A percentile compares a stretch with the other conserved stretches of the same genome.
phyloP scores from a whole-genome alignment of 2,113 vertebrate genomes.

The Grammomys dolichurus region DNA sequence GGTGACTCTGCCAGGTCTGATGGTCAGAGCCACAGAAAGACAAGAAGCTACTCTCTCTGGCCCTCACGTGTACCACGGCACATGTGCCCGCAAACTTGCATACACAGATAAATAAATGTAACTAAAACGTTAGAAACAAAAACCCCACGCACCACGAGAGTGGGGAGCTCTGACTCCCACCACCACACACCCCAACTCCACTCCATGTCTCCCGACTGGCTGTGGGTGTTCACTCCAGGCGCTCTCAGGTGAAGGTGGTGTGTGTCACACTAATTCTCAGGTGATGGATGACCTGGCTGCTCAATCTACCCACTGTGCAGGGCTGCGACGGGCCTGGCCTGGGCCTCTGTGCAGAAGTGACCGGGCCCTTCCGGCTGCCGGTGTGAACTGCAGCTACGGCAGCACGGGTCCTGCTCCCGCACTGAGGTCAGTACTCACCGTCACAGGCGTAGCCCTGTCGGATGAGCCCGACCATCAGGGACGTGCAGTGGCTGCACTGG shows the following conservation, averaged over 20 bases:
- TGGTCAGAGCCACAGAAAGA: neutral
- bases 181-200: too few relatives aligned
- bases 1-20: neutral
- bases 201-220: neutral
- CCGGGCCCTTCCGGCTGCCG: fast-evolving
- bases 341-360: neutral
- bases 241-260: neutral
- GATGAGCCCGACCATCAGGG: conserved; percentile 97
- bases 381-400: too few relatives aligned
- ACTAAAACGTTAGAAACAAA: neutral
- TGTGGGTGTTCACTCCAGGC: neutral
- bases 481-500: conserved; percentile 97
- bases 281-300: neutral
- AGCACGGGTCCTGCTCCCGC: fast-evolving
- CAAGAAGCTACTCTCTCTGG: neutral
- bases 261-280: neutral
- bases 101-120: neutral
- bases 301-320: neutral
- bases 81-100: too few relatives aligned
- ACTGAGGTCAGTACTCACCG: conserved; percentile 86
- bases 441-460: conserved; percentile 97
- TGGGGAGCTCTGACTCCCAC: neutral
- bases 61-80: too few relatives aligned
- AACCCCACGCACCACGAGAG: neutral
- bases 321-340: fast-evolving